Base-by-base conservation (phyloP, 2,888 invertebrate genomes). In the Acanthosepion pharaonis region DNA sequence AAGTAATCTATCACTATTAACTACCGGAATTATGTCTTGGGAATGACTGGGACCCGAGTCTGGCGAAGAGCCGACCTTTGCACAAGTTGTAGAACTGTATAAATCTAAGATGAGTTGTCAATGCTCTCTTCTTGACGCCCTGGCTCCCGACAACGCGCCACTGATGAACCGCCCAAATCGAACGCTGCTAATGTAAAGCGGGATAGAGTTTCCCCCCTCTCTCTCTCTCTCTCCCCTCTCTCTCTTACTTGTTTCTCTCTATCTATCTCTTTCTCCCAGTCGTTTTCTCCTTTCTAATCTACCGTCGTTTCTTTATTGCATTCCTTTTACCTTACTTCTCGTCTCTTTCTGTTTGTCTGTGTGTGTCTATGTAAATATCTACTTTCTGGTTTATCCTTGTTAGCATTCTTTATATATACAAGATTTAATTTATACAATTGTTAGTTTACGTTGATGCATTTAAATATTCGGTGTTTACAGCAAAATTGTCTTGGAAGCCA, bases 1-100 rank as follows among this genome's bases (percentile, higher is more conserved):
- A n/a, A n/a, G 78, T 78, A 78, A 78, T 78, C 78, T 78, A 78
- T 78, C 78, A 78, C 78, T 78, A 78, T 78, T 78, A 78, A 78
- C 78, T 78, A 78, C 78, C 15, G 78, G 33, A 78, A 78, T 78
- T 78, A 78, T 78, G 78, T 78, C 78, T 78, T n/a, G 78, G 78
- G 78, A 78, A 78, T 78, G 78, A n/a, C 78, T 78, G 78, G 15
- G n/a, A 78, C 78, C 78, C 15, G 78, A 78, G 78, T 78, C 78
- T 78, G 78, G 78, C 78, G 78, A 78, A n/a, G 78, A 78, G 78
- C 78, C 78, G 78, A 78, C 78, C 78, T 78, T 78, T 78, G 33
- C 78, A 78, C n/a, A 33, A 78, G 78, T 78, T 78, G 78, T n/a
- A 11, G 33, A 78, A 78, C n/a, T 78, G 78, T 78, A 33, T 78